These are phyloP conservation scores for Melieria picta DNA, from an alignment of 2,888 invertebrate species.

Conservation along the genomic window DNA sequence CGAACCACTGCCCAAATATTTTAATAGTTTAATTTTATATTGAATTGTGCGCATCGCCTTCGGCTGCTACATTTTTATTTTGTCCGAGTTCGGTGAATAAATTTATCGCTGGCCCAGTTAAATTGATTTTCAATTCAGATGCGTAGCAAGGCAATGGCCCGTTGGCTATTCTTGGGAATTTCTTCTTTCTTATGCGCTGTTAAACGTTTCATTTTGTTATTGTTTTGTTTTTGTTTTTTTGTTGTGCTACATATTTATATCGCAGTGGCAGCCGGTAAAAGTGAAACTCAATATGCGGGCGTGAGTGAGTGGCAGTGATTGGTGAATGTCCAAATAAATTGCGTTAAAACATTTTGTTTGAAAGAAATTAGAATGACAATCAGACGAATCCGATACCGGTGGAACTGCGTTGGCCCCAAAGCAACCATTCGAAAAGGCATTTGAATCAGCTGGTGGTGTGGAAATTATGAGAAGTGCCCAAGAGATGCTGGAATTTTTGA, in stretches of 20 bases:
- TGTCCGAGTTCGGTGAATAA: not conserved
- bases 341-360: not conserved
- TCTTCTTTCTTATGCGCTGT: not conserved
- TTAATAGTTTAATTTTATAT: slow-evolving; percentile 30
- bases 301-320: not conserved
- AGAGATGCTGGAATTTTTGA: slow-evolving; percentile 16
- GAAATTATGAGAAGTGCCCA: not conserved
- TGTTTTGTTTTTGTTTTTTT: not conserved
- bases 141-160: slow-evolving; percentile 2
- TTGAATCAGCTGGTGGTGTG: too few relatives aligned
- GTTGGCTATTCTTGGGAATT: not conserved
- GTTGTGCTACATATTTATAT: not conserved
- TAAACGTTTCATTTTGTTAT: not conserved
- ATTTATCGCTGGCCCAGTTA: slow-evolving; percentile 27
- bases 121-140: slow-evolving; percentile 27
- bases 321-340: not conserved
- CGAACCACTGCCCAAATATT: slow-evolving; percentile 25
- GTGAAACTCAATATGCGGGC: slow-evolving; percentile 30
- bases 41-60: not conserved
- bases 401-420: too few relatives aligned
- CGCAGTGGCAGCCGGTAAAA: slow-evolving; percentile 15
- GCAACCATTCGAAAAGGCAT: too few relatives aligned
- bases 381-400: too few relatives aligned
- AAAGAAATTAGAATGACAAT: not conserved
- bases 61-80: not conserved